Evolutionary conservation across 2,888 invertebrate species (phyloP), one percentile per base, ranked within the genome.

Genomic region (Xestobium rufovillosum): DNA sequence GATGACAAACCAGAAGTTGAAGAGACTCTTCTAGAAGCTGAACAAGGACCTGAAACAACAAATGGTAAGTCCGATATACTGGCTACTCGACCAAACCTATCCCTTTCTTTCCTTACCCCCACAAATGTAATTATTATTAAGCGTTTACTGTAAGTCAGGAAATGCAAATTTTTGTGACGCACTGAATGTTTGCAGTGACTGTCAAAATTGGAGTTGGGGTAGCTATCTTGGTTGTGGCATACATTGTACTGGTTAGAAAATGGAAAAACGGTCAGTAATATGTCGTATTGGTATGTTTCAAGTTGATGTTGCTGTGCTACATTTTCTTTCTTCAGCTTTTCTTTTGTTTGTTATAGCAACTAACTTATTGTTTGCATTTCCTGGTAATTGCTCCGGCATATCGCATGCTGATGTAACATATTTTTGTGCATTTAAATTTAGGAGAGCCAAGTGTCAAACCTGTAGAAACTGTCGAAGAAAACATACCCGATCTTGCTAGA

Each of bases 161-260:
- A 65, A 65, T 64, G 63, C 64, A 59, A 57, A 44, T 49, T 50
- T 43, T 36, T 36, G 32, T 45, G 39, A 43, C 47, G 50, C 50
- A 41, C 52, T 57, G 51, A 61, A 62, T 79, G 76, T 84, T n/a
- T 85, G 65, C 83, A 87, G 87, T 86, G 78, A 80, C 82, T 69
- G 79, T 85, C 72, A 88, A 85, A 75, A 74, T 87, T 72, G 78
- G 78, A 67, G 81, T 88, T 68, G 88, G 88, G 66, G 76, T 83
- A 66, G 84, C 85, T 61, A 76, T 88, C 65, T 77, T 86, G 69
- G 75, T 80, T 66, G 85, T 86, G 65, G 87, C 87, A 59, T 83
- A 86, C 72, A 79, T 83, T 69, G 84, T 87, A 65, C 77, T 88
- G 68, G 77, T 84, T 68, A 82, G 80, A 71, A 78, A 79, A 69